Percentiles rank a stretch among this genome's conserved stretches.
These are phyloP conservation scores for Agrenia bidenticulata DNA, from an alignment of 2,888 invertebrate species.

Conservation along the genomic window DNA sequence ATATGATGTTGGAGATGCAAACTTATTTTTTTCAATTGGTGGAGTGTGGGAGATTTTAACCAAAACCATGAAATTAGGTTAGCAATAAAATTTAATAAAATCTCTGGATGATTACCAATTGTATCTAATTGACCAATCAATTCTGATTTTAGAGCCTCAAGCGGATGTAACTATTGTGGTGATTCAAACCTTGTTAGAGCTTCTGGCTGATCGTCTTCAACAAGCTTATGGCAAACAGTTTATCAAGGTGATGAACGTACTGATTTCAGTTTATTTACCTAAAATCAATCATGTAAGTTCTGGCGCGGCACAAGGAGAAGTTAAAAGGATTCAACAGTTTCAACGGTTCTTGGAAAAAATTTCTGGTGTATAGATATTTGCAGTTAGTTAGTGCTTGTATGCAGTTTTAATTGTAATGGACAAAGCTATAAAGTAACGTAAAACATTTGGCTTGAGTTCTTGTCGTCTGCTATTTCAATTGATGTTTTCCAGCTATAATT, in stretches of 20 bases:
- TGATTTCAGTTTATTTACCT: slow-evolving; percentile 36
- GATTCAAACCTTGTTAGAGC: slow-evolving; percentile 48
- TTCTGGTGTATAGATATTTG: too few species aligned
- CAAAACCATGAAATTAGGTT: slow-evolving; percentile 47
- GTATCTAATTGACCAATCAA: background rate
- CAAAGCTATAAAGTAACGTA: too few species aligned
- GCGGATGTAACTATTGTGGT: slow-evolving; percentile 51
- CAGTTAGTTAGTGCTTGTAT: too few species aligned
- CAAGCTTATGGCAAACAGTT: slow-evolving; percentile 42
- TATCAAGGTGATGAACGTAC: slow-evolving; percentile 38
- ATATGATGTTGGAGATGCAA: slow-evolving; percentile 31
- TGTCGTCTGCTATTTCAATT: too few species aligned
- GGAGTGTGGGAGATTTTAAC: slow-evolving; percentile 51
- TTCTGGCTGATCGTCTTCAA: slow-evolving; percentile 39
- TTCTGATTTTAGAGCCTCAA: slow-evolving; percentile 45
- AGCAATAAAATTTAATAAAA: background rate
- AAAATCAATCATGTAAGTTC: slow-evolving; percentile 45
- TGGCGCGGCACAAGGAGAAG: slow-evolving; percentile 36
- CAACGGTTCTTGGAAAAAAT: slow-evolving; percentile 45
- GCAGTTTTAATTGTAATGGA: too few species aligned
- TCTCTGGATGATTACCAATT: too few species aligned
- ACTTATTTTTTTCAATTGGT: slow-evolving; percentile 47
- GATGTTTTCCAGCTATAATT: too few species aligned
- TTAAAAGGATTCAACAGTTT: slow-evolving; percentile 47
- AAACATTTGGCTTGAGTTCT: too few species aligned